A percentile compares a stretch with the other conserved stretches of the same genome.
Conservation (phyloP, 1,140 invertebrate genomes). For the Aphaenogaster rudis region DNA sequence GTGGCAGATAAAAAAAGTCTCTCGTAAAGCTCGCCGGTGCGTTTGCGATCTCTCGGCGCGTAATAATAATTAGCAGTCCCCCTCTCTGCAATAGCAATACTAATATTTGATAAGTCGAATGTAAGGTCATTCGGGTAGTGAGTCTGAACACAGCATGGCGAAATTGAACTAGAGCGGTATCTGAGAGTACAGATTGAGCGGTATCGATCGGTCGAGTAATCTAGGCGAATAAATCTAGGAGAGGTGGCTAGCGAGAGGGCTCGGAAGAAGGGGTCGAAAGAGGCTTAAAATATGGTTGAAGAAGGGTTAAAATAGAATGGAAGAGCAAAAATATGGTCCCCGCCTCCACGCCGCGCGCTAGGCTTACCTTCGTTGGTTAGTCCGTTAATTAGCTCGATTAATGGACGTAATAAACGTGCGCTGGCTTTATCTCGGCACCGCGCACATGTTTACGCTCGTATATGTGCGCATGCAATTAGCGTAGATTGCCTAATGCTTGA, state of each 20-base stretch:
- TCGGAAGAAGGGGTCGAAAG: conserved; percentile 34
- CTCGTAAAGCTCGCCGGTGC: conserved; percentile 13
- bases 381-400: conserved; percentile 64
- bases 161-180: conserved; percentile 26
- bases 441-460: conserved; percentile 2
- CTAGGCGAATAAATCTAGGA: conserved; percentile 25
- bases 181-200: conserved; percentile 17
- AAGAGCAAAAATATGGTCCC: conserved; percentile 78
- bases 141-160: background rate
- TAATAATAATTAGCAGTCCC: conserved; percentile 5
- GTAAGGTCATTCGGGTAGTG: background rate
- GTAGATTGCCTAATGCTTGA: conserved; percentile 10
- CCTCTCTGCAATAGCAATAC: conserved; percentile 9
- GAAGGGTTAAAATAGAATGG: conserved; percentile 45
- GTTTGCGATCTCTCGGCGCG: conserved; percentile 7
- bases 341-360: conserved; percentile 82
- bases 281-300: conserved; percentile 42
- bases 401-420: conserved; percentile 65
- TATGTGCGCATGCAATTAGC: conserved; percentile 48
- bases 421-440: conserved; percentile 37
- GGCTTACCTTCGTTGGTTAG: conserved; percentile 70
- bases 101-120: conserved; percentile 18
- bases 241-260: conserved; percentile 27
- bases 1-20: conserved; percentile 69
- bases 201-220: conserved; percentile 37